Percentiles rank a stretch among this genome's conserved stretches.
phyloP scores from a whole-genome alignment of 2,113 vertebrate species.

The Limnothrissa miodon region DNA sequence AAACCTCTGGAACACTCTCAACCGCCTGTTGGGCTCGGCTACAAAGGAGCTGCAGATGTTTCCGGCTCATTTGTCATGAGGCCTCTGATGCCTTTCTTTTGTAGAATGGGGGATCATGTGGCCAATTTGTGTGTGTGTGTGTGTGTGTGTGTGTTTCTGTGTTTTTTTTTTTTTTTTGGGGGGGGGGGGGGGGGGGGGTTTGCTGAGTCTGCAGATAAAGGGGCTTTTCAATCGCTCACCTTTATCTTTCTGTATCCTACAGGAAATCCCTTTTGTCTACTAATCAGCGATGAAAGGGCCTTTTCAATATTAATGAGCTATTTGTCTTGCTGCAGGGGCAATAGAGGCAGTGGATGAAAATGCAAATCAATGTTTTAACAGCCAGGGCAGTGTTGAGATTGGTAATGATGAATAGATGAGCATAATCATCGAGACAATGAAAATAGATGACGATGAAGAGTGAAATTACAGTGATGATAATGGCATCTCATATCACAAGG shows the following conservation, averaged over 20 bases:
- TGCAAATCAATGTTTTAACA: slow-evolving; percentile 38
- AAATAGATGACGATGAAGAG: slow-evolving; percentile 23
- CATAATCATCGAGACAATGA: slow-evolving; percentile 17
- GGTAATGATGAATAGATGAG: slow-evolving; percentile 38
- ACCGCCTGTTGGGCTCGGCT: not conserved
- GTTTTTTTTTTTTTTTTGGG: too few relatives aligned
- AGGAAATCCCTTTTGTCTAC: slow-evolving; percentile 28
- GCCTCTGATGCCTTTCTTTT: not conserved
- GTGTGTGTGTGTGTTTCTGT: too few relatives aligned
- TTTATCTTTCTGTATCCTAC: slow-evolving; percentile 32
- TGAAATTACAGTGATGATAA: slow-evolving; percentile 10
- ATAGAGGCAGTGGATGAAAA: slow-evolving; percentile 24
- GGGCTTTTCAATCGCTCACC: not conserved
- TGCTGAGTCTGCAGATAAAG: not conserved
- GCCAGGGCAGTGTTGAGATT: slow-evolving; percentile 32
- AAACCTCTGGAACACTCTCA: not conserved
- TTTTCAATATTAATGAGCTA: slow-evolving; percentile 39
- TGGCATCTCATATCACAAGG: not conserved
- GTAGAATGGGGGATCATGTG: not conserved
- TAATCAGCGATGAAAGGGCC: slow-evolving; percentile 27
- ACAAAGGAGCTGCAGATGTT: not conserved
- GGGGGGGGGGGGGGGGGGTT: not conserved
- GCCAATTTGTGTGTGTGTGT: not conserved
- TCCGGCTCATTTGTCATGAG: slow-evolving; percentile 1
- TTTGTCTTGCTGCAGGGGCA: slow-evolving; percentile 32